Conservation (phyloP, 2,797 vertebrate species). For the Silurus aristotelis region DNA sequence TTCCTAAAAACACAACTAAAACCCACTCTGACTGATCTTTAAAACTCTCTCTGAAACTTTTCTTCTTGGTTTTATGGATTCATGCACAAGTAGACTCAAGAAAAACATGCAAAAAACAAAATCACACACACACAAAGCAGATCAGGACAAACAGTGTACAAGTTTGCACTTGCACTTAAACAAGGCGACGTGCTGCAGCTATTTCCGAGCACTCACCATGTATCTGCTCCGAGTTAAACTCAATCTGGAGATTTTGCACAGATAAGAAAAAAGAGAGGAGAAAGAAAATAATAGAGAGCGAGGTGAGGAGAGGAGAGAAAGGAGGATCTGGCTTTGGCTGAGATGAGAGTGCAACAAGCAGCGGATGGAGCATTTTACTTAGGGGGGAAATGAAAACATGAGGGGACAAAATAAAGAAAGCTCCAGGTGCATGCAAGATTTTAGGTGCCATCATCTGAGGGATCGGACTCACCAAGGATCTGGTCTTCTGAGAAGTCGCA, state of each 20-base stretch:
- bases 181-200: conserved; percentile 42
- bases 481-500: conserved; percentile 85
- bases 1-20: background rate
- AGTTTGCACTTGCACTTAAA: conserved; percentile 61
- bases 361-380: conserved; percentile 37
- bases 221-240: conserved; percentile 89
- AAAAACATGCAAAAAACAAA: conserved; percentile 54
- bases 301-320: conserved; percentile 49
- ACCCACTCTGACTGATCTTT: background rate
- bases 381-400: conserved; percentile 13
- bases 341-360: conserved; percentile 50
- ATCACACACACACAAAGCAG: background rate
- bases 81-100: background rate
- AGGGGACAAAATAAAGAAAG: background rate
- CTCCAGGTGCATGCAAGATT: conserved; percentile 26
- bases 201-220: conserved; percentile 81
- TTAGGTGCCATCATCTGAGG: background rate
- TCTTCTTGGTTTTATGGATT: background rate
- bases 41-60: background rate
- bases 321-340: conserved; percentile 44
- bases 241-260: conserved; percentile 79
- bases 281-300: conserved; percentile 37
- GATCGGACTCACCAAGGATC: conserved; percentile 74
- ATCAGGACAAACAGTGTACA: conserved; percentile 44
- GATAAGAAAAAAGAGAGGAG: conserved; percentile 57